These are phyloP conservation scores for Hylomyscus alleni DNA, from an alignment of 2,797 vertebrate genomes.

Conservation along the genomic window DNA sequence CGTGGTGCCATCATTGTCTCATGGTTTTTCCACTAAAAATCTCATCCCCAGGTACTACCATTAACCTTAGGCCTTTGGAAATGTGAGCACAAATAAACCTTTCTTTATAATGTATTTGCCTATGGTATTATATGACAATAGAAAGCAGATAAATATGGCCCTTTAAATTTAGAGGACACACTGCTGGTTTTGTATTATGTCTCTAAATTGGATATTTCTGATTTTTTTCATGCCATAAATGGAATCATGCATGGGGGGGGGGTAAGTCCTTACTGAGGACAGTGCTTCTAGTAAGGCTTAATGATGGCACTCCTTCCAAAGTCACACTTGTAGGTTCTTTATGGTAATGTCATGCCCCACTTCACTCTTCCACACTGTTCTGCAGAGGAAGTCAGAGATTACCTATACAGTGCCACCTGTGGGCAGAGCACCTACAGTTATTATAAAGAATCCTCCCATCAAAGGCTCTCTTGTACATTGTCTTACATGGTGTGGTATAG, in stretches of 20 bases:
- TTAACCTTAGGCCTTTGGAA: neutral
- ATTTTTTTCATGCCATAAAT: neutral
- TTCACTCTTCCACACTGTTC: neutral
- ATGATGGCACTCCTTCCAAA: neutral
- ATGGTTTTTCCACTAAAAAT: neutral
- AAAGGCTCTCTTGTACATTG: neutral
- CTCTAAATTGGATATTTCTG: neutral
- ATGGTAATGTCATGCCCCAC: neutral
- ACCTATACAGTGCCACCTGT: no score
- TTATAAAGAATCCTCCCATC: neutral
- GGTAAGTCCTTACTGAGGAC: neutral
- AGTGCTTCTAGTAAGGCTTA: neutral
- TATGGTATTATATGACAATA: neutral
- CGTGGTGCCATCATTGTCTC: neutral
- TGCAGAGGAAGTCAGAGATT: neutral
- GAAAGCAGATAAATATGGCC: neutral
- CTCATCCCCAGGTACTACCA: neutral
- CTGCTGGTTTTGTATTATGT: neutral
- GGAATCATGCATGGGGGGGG: neutral
- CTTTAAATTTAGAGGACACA: neutral
- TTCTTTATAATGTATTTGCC: neutral
- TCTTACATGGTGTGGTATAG: neutral
- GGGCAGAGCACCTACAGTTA: neutral
- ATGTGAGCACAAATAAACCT: neutral
- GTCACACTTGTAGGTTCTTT: neutral